Evolutionary conservation across 2,888 invertebrate species (phyloP), one percentile per base, ranked within the genome.

Genomic region (Plagodis pulveraria): DNA sequence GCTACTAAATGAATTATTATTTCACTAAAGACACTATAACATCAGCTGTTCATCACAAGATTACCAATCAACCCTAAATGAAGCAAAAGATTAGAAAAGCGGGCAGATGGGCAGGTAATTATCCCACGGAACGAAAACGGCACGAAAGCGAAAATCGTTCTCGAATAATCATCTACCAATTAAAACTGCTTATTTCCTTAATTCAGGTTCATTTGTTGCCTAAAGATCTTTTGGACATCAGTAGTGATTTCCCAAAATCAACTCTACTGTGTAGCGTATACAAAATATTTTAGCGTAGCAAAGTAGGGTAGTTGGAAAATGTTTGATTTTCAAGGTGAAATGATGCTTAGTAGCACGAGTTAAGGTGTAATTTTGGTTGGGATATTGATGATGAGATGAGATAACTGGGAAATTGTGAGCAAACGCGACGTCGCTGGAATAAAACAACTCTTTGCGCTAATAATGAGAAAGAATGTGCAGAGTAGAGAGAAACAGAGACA

Each of bases 361-460:
- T 76, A 84, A 65, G 76, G 80, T 71, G 56, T 58, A 62, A 22
- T 55, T 76, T 72, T 81, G 47, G 72, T 48, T 44, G 70, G 74
- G 42, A 54, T 51, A 59, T 55, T 42, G 63, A 62, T 77, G 80
- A 83, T 83, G 84, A 84, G 84, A 74, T 74, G 80, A 78, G 80
- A 78, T 88, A 86, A 87, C 86, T 89, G 87, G 91, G 91, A 91
- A 91, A 91, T 91, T 87, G 91, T 87, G 78, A 76, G 82, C 87
- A 87, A 89, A 91, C 88, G 88, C 85, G 79, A 75, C 82, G 84
- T 80, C 86, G 83, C 67, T 69, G 77, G 83, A 84, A 89, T 90
- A 91, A 91, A 91, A 91, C 91, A 91, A 91, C 91, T 88, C 91
- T 88, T 89, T 83, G 87, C 87, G 84, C 84, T 89, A 84, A 89